Conservation (phyloP, 2,113 vertebrate species). For the Agelaius phoeniceus region DNA sequence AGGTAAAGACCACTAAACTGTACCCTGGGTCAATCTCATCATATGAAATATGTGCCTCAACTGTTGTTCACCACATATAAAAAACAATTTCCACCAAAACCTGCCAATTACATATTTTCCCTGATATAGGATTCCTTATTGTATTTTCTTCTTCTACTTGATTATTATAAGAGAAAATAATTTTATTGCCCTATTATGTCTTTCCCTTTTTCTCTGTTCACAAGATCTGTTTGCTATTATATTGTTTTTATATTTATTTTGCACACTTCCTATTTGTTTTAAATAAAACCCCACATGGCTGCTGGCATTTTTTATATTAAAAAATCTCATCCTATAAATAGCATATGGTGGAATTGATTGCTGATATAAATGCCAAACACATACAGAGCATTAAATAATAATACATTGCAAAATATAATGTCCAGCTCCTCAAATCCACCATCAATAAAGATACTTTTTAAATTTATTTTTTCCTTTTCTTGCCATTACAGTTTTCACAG, state of each 20-base stretch:
- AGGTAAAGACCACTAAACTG: neutral
- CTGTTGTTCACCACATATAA: neutral
- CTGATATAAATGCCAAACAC: neutral
- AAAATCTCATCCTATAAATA: neutral
- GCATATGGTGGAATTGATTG: neutral
- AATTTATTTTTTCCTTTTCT: neutral
- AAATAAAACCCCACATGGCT: neutral
- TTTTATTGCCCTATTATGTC: neutral
- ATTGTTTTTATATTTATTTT: neutral
- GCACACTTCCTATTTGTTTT: neutral
- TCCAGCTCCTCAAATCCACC: neutral
- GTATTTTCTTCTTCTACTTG: neutral
- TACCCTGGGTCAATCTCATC: neutral
- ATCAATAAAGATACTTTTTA: neutral
- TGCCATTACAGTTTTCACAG: neutral
- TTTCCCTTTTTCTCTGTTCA: neutral
- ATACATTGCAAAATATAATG: neutral
- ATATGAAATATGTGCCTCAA: neutral
- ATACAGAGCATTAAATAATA: neutral
- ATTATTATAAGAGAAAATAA: neutral
- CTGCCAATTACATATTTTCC: neutral
- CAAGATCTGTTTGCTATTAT: neutral
- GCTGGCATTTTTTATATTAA: neutral
- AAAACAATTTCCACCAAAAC: neutral
- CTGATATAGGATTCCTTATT: neutral